Percentiles rank a stretch among this genome's conserved stretches.
These are phyloP conservation scores for Rotaria sp. DNA, from an alignment of 2,888 invertebrate species.

Conservation along the genomic window DNA sequence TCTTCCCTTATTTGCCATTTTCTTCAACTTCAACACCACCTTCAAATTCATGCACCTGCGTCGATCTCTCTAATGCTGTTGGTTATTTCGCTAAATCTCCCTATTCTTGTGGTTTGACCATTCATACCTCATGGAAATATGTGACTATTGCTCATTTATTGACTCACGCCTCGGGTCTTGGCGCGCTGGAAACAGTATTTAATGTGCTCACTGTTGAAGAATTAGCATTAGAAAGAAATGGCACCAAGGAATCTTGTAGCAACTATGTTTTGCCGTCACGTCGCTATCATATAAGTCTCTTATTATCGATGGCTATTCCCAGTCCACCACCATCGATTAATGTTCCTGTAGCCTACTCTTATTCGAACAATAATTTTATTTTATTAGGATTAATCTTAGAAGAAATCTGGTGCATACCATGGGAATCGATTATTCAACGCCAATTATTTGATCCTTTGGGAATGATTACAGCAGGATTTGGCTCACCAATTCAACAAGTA, in stretches of 20 bases:
- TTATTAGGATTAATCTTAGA: background rate
- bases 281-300: background rate
- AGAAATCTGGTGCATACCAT: background rate
- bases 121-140: background rate
- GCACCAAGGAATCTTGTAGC: background rate
- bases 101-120: background rate
- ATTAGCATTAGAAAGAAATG: background rate
- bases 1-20: background rate
- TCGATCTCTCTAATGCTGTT: background rate
- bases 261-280: background rate
- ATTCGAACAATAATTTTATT: background rate
- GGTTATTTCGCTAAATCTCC: background rate
- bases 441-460: background rate
- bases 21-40: background rate
- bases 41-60: background rate
- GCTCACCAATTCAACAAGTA: background rate
- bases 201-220: background rate
- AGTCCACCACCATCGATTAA: background rate
- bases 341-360: background rate
- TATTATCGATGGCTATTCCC: background rate
- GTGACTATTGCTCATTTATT: background rate
- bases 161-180: background rate
- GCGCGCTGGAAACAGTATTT: background rate
- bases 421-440: background rate
- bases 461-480: background rate